Conservation (phyloP, 2,797 vertebrate species). For the Mareca strepera region DNA sequence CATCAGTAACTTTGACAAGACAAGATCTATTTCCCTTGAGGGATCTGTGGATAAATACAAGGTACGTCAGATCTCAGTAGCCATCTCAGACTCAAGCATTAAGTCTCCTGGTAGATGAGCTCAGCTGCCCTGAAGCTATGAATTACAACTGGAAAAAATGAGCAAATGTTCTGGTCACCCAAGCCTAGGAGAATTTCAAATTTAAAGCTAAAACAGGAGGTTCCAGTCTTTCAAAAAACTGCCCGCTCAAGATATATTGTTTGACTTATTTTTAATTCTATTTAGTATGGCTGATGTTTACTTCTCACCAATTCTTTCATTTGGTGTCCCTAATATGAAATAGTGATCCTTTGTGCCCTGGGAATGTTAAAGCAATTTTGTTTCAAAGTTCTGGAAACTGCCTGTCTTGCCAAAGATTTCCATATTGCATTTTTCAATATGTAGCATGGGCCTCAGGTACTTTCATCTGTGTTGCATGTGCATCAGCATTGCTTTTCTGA, state of each 20-base stretch:
- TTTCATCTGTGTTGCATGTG: not conserved
- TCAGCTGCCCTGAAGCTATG: not conserved
- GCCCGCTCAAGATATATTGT: not conserved
- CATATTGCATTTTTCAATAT: not conserved
- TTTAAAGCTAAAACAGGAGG: not conserved
- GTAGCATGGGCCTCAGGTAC: not conserved
- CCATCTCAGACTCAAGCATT: not conserved
- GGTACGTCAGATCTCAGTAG: not conserved
- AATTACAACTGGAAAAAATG: not conserved
- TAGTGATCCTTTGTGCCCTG: not conserved
- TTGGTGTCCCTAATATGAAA: not conserved
- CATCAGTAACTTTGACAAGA: not conserved
- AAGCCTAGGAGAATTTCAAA: not conserved
- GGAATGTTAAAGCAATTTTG: not conserved
- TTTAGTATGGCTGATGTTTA: not conserved
- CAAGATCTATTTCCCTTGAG: not conserved
- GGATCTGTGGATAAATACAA: not conserved
- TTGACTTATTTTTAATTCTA: not conserved
- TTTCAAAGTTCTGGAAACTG: not conserved
- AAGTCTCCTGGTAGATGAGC: not conserved
- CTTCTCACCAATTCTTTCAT: not conserved
- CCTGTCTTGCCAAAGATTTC: not conserved
- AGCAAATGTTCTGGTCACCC: not conserved
- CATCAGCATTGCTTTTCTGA: not conserved
- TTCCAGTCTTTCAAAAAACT: not conserved